Evolutionary conservation across 2,113 vertebrate genomes (phyloP), one percentile per base, ranked within the genome.

Genomic region (Lasiurus borealis): DNA sequence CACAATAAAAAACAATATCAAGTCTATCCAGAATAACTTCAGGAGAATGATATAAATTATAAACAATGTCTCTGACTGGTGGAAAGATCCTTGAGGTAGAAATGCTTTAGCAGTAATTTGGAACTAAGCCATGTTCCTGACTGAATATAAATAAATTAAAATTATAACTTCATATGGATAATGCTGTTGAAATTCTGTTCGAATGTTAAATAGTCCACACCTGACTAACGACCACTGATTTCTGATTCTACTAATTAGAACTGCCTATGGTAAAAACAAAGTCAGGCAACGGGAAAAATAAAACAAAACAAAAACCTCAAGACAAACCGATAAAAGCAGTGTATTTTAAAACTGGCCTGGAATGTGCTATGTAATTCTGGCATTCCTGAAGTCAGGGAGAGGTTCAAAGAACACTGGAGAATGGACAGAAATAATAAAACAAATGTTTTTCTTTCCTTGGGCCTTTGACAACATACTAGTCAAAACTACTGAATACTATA

Each of bases 301-400:
- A 82, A 73, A 87, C 46, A 88, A 95, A 95, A 72, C 52, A 88
- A 95, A 95, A 66, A 64, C 36, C 23, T 85, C n/a, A 85, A 85
- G 62, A 66, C 29, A 84, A 76, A 68, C 31, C 69, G 19, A 72
- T 48, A 84, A 82, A 76, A 88, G 16, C n/a, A 86, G 25, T 68
- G 21, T 46, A 83, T 93, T 91, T 89, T 31, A 92, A 80, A 95
- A 71, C 21, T 29, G 23, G 21, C 50, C 44, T 84, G 36, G 40
- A 92, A 75, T 80, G 84, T 92, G 64, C 71, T 68, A 90, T 31
- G 23, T 84, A 93, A 87, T 89, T 88, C 36, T 90, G 62, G 27
- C 44, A 93, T 82, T 91, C 27, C 31, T 72, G 3, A 93, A 77
- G 10, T n/a, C 16, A 71, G 44, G 36, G 6, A 89, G 23, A 90